These are phyloP conservation scores for Odontesthes bonariensis DNA, from an alignment of 2,113 vertebrate genomes.

Conservation along the genomic window DNA sequence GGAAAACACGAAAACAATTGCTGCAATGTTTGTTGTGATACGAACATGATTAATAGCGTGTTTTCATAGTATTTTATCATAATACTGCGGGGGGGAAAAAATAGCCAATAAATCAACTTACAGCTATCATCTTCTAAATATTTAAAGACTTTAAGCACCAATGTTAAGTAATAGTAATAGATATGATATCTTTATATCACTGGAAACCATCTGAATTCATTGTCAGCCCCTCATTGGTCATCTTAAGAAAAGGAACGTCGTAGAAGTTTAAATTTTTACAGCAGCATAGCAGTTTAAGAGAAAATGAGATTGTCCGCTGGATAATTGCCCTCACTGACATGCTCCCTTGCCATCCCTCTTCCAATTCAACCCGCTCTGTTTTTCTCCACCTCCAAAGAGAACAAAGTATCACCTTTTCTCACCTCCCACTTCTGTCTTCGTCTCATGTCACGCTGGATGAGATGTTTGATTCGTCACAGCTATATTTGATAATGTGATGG, in stretches of 20 bases:
- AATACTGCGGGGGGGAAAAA: neutral
- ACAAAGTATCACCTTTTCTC: constrained; percentile 55
- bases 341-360: constrained; percentile 18
- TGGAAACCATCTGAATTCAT: neutral
- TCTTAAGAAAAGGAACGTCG: constrained; percentile 32
- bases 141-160: neutral
- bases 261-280: constrained; percentile 30
- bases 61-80: neutral
- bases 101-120: neutral
- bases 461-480: constrained; percentile 59
- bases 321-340: constrained; percentile 52
- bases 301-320: constrained; percentile 43
- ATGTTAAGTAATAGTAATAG: neutral
- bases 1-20: constrained; percentile 16
- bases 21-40: neutral
- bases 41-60: neutral
- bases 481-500: constrained; percentile 57
- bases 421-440: constrained; percentile 53
- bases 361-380: constrained; percentile 55
- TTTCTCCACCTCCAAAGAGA: constrained; percentile 54
- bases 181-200: neutral
- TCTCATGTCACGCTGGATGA: constrained; percentile 57
- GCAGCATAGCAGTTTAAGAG: constrained; percentile 7
- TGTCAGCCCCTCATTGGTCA: constrained; percentile 7
- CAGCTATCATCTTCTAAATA: neutral